Conservation (phyloP, 1,140 invertebrate species). For the Drosophila lacertosa region DNA sequence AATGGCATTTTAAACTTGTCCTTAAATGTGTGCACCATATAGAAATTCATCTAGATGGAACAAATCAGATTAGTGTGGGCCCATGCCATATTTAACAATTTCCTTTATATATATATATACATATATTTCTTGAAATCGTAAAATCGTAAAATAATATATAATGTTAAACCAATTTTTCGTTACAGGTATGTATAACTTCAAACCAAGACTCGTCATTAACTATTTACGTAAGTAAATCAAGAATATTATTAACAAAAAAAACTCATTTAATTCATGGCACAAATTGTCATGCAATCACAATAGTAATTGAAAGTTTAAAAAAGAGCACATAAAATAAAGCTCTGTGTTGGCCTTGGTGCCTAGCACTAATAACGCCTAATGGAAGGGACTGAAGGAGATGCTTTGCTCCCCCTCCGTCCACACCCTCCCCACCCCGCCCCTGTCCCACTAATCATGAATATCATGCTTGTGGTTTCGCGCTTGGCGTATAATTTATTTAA, state of each 20-base stretch:
- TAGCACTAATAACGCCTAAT: slow-evolving; percentile 54
- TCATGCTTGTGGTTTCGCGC: not conserved
- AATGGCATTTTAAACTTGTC: too few species aligned
- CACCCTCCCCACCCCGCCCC: too few species aligned
- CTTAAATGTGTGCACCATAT: too few species aligned
- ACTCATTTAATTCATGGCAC: not conserved
- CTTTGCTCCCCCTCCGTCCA: not conserved
- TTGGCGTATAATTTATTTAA: slow-evolving; percentile 51
- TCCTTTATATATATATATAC: too few species aligned
- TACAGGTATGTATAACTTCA: slow-evolving; percentile 32
- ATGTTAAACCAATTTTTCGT: slow-evolving; percentile 1
- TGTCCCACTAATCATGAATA: not conserved
- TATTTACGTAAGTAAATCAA: not conserved
- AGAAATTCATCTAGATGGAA: too few species aligned
- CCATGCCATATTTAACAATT: too few species aligned
- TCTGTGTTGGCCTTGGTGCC: slow-evolving; percentile 7
- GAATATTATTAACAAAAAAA: not conserved
- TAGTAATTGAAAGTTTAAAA: not conserved
- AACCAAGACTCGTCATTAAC: not conserved
- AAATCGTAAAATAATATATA: not conserved
- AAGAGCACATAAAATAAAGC: not conserved
- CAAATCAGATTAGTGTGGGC: too few species aligned
- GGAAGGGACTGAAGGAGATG: not conserved
- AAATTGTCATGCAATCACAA: too few species aligned
- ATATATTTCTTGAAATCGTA: too few species aligned